A percentile compares a stretch with the other conserved stretches of the same genome.
These are phyloP conservation scores for Mionectes macconnelli DNA, from an alignment of 2,113 vertebrate species.

Conservation along the genomic window DNA sequence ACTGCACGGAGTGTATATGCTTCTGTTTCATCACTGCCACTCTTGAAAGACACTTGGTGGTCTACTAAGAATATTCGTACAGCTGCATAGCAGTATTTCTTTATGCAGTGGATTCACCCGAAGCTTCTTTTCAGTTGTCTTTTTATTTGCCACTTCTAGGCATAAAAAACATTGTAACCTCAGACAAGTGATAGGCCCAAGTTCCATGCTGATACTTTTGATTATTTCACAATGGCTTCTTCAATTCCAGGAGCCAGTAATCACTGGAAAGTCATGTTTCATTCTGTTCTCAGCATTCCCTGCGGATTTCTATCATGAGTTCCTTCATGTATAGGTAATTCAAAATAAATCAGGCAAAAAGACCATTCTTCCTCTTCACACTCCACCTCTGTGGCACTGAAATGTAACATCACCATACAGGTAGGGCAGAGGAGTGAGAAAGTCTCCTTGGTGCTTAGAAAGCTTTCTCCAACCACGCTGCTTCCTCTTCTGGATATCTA, in stretches of 20 bases:
- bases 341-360: not conserved
- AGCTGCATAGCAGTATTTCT: not conserved
- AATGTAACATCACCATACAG: not conserved
- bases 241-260: not conserved
- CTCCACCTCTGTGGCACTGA: not conserved
- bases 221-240: not conserved
- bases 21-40: not conserved
- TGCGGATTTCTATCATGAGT: not conserved
- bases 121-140: not conserved
- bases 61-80: not conserved
- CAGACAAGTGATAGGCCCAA: not conserved
- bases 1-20: not conserved
- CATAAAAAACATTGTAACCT: not conserved
- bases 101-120: not conserved
- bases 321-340: not conserved
- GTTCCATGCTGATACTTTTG: not conserved
- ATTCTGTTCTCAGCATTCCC: not conserved
- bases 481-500: not conserved
- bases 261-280: not conserved
- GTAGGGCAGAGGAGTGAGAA: not conserved
- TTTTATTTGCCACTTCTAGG: not conserved
- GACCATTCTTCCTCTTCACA: not conserved
- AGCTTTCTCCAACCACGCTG: not conserved
- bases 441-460: not conserved
- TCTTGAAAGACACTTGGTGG: not conserved